phyloP scores from a whole-genome alignment of 2,888 invertebrate species.

The Coelopa pilipes region DNA sequence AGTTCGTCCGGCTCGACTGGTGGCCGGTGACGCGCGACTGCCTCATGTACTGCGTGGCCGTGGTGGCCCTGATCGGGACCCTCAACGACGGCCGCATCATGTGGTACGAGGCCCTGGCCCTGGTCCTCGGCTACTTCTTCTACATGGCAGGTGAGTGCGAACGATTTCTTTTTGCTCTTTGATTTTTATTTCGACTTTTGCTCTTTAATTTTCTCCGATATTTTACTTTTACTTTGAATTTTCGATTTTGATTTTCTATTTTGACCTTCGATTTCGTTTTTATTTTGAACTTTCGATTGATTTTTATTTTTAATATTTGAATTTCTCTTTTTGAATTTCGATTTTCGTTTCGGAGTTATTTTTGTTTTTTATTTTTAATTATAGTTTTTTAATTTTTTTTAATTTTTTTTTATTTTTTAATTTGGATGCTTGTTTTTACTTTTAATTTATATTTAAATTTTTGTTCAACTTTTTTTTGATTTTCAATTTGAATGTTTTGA shows the following conservation, averaged over 20 bases:
- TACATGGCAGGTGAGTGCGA: conserved; percentile 83
- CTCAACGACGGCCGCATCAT: conserved; percentile 86
- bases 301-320: too few species aligned
- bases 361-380: too few species aligned
- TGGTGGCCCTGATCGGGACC: conserved; percentile 82
- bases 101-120: conserved; percentile 84
- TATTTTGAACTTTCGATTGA: too few species aligned
- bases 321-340: too few species aligned
- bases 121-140: conserved; percentile 81
- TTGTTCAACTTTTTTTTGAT: conserved; percentile 72
- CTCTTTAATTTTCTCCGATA: conserved; percentile 83
- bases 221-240: conserved; percentile 67
- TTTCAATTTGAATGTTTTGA: conserved; percentile 78
- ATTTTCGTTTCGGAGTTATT: too few species aligned
- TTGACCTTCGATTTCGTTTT: too few species aligned
- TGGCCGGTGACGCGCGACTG: conserved; percentile 87
- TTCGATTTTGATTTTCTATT: too few species aligned
- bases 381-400: too few species aligned
- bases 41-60: conserved; percentile 82
- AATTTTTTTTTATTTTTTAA: too few species aligned
- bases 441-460: too few species aligned
- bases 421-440: too few species aligned
- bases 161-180: too few species aligned
- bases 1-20: conserved; percentile 86
- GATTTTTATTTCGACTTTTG: conserved; percentile 85